phyloP scores from a whole-genome alignment of 2,888 invertebrate genomes.

The Tenthredo distinguenda region DNA sequence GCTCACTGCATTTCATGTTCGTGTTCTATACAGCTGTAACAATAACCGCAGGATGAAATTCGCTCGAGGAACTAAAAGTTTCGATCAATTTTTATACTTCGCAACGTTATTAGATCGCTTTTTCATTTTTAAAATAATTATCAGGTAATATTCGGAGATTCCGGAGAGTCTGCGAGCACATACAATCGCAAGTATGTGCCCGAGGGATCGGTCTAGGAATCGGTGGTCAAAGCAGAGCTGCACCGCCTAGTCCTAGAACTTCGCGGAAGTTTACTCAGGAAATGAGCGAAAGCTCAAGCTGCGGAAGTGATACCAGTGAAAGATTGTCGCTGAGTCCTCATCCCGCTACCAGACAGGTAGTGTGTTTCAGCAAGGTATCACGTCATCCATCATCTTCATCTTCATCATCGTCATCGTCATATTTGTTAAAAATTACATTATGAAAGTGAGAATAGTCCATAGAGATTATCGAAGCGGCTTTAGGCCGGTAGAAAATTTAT shows the following conservation, averaged over 20 bases:
- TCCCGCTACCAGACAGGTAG: conserved; percentile 80
- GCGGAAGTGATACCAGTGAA: conserved; percentile 85
- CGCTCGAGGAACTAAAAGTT: not conserved
- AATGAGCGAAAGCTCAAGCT: conserved; percentile 85
- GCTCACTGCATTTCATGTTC: not conserved
- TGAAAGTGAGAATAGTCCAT: not conserved
- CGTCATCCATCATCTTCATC: conserved; percentile 63
- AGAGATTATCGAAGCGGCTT: not conserved
- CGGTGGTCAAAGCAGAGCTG: conserved; percentile 74
- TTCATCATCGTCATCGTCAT: conserved; percentile 55
- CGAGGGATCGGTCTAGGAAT: conserved; percentile 73
- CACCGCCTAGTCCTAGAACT: conserved; percentile 84
- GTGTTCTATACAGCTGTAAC: not conserved
- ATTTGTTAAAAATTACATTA: conserved; percentile 24
- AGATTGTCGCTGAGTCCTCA: conserved; percentile 79
- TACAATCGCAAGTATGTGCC: conserved; percentile 90
- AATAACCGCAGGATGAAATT: not conserved
- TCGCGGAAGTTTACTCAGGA: conserved; percentile 84
- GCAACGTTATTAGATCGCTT: not conserved
- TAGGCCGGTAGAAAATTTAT: not conserved
- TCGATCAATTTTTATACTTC: not conserved
- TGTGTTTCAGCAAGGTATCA: conserved; percentile 76
- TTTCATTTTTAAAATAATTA: not conserved
- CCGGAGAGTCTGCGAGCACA: conserved; percentile 97
- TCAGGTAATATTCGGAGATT: conserved; percentile 96